phyloP scores from a whole-genome alignment of 2,888 invertebrate species.

The Scaptomyza cyrtandrae region DNA sequence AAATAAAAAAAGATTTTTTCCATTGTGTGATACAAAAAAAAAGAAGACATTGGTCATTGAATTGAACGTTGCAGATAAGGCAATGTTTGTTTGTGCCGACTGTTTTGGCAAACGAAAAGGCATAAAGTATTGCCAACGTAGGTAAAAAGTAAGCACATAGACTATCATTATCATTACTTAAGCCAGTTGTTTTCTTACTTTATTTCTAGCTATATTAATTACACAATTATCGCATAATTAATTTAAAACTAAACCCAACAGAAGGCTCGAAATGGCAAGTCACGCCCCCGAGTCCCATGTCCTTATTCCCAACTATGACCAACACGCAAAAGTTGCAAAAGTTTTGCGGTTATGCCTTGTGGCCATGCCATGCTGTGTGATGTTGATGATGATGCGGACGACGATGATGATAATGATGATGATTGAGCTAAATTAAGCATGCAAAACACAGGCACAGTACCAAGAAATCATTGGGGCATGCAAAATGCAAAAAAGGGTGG shows the following conservation, averaged over 20 bases:
- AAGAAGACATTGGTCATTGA: slow-evolving; percentile 22
- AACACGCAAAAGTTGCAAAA: slow-evolving; percentile 2
- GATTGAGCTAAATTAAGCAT: slow-evolving; percentile 62
- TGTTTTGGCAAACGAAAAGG: neutral
- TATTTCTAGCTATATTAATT: slow-evolving; percentile 51
- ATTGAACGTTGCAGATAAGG: slow-evolving; percentile 16
- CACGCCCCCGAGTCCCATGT: neutral
- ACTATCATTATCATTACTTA: slow-evolving; percentile 28
- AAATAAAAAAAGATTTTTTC: slow-evolving; percentile 65
- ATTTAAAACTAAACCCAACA: slow-evolving; percentile 60
- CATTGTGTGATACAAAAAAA: slow-evolving; percentile 48
- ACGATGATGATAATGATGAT: neutral
- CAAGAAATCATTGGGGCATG: slow-evolving; percentile 57
- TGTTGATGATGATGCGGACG: neutral
- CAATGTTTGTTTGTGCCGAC: neutral
- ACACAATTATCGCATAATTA: slow-evolving; percentile 75
- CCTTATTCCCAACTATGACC: neutral
- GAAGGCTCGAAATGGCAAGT: slow-evolving; percentile 6
- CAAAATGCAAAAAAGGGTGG: slow-evolving; percentile 42
- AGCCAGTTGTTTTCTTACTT: neutral
- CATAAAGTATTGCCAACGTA: neutral
- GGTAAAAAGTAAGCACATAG: neutral
- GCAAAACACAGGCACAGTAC: slow-evolving; percentile 46
- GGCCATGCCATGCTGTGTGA: neutral
- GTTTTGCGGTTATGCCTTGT: slow-evolving; percentile 10